Evolutionary conservation across 30 jellyfish, hydroid and myxozoan species (phyloP).

Genomic region (Chrysaora quinquecirrha): DNA sequence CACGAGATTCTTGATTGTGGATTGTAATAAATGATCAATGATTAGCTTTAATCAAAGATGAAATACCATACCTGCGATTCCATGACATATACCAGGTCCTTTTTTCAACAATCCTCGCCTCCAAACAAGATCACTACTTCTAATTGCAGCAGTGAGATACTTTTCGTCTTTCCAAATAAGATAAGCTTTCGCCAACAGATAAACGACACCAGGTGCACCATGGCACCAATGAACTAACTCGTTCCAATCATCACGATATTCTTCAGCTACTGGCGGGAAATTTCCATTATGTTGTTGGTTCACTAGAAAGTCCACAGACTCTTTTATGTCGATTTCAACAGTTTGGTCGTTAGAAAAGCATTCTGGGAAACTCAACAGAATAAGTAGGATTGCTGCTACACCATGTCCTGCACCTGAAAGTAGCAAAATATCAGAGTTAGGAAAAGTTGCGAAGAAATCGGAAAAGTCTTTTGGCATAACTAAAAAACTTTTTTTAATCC

Average conservation of each 20-base stretch:
- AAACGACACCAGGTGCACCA: conserved; percentile 96
- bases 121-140: conserved; percentile 95
- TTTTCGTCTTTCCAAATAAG: conserved; percentile 92
- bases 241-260: conserved; percentile 93
- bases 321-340: conserved; percentile 88
- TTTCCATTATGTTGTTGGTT: conserved; percentile 80
- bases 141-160: conserved; percentile 81
- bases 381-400: conserved; percentile 68
- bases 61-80: conserved; percentile 97
- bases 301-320: conserved; percentile 77
- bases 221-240: conserved; percentile 99
- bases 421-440: no score
- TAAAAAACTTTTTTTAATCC: no score
- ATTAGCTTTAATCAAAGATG: no score
- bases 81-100: conserved; percentile 99
- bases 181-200: conserved; percentile 86
- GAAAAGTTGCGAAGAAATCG: no score
- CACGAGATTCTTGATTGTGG: no score
- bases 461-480: no score
- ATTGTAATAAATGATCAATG: no score
- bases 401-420: conserved; percentile 99
- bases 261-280: conserved; percentile 94
- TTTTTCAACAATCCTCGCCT: conserved; percentile 87
- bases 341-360: conserved; percentile 76
- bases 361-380: conserved; percentile 83